These are phyloP conservation scores for Dromius quadrimaculatus DNA, from an alignment of 2,888 invertebrate species.

Conservation along the genomic window DNA sequence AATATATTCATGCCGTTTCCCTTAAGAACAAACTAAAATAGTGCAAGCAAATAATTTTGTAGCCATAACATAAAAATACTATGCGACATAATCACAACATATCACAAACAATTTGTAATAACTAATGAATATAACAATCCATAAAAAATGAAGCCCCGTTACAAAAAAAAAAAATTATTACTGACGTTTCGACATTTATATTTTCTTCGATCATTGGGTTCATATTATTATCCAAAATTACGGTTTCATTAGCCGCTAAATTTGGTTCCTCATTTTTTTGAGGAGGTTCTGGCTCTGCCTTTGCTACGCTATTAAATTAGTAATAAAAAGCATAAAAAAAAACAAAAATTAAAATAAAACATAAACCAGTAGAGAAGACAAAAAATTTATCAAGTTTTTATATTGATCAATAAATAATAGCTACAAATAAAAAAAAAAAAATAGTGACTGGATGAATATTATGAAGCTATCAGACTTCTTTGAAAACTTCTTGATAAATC, in stretches of 20 bases:
- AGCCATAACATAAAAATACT: no score
- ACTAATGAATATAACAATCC: no score
- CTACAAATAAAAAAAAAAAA: conserved; percentile 6
- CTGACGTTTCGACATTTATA: conserved; percentile 26
- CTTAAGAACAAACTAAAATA: no score
- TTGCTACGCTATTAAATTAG: conserved; percentile 17
- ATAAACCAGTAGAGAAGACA: neutral
- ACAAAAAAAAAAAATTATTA: conserved; percentile 19
- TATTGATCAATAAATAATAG: no score
- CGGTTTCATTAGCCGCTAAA: conserved; percentile 21
- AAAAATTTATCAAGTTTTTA: neutral
- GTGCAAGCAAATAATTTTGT: no score
- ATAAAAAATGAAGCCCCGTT: conserved; percentile 1
- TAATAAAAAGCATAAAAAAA: conserved; percentile 29
- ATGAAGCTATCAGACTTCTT: neutral
- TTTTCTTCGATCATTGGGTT: conserved; percentile 2
- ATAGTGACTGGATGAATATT: neutral
- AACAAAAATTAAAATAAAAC: neutral
- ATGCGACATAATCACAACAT: no score
- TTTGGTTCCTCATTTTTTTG: conserved; percentile 24
- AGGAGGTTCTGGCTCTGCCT: neutral
- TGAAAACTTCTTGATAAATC: neutral
- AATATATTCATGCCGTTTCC: no score
- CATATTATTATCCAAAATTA: conserved; percentile 37
- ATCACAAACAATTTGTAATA: no score